Conservation (phyloP, 2,888 invertebrate species). For the Gortyna flavago region DNA sequence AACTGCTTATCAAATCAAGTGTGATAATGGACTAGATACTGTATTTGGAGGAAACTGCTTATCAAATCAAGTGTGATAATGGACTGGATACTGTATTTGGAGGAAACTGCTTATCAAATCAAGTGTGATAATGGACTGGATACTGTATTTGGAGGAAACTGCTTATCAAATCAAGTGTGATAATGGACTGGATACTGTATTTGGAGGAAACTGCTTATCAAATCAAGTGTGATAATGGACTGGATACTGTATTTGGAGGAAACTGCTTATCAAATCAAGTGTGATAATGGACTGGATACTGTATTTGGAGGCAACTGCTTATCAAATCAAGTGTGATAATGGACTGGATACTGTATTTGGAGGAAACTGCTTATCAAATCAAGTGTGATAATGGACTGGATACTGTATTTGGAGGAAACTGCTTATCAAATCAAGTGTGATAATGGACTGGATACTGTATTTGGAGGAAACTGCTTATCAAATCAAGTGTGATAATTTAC, state of each 20-base stretch:
- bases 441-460: neutral
- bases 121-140: neutral
- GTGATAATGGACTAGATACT: neutral
- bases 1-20: neutral
- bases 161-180: too few relatives aligned
- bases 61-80: neutral
- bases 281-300: neutral
- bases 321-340: neutral
- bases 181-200: neutral
- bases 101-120: neutral
- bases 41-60: neutral
- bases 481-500: neutral
- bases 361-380: neutral
- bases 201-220: neutral
- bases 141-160: neutral
- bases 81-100: neutral
- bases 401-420: neutral
- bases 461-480: neutral
- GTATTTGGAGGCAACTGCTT: neutral
- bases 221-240: neutral
- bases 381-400: neutral
- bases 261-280: neutral
- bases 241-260: neutral
- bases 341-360: neutral
- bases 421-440: too few relatives aligned